Conservation (phyloP, 1,140 invertebrate genomes). For the Samia ricini region DNA sequence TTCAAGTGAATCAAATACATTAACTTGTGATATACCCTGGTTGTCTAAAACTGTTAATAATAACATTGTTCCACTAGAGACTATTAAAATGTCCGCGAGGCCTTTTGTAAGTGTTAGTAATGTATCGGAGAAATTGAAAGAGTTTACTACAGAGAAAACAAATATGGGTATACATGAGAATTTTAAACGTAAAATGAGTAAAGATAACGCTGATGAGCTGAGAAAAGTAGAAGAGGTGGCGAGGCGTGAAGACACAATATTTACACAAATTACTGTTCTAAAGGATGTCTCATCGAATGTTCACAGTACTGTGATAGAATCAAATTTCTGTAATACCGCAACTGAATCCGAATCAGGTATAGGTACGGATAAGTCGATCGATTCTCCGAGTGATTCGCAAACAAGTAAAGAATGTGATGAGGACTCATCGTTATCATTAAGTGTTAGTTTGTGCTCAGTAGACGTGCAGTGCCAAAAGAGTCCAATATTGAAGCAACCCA, state of each 20-base stretch:
- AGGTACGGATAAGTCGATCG: slow-evolving; percentile 71
- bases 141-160: slow-evolving; percentile 33
- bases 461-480: slow-evolving; percentile 72
- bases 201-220: slow-evolving; percentile 32
- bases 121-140: slow-evolving; percentile 55
- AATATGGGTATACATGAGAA: slow-evolving; percentile 17
- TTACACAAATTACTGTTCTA: slow-evolving; percentile 69
- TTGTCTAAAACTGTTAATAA: slow-evolving; percentile 73
- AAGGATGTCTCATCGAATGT: slow-evolving; percentile 69
- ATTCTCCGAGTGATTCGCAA: slow-evolving; percentile 72
- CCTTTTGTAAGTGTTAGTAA: slow-evolving; percentile 68
- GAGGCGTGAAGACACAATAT: slow-evolving; percentile 63
- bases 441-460: slow-evolving; percentile 66
- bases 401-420: slow-evolving; percentile 74
- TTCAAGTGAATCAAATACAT: slow-evolving; percentile 43
- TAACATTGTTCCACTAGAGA: slow-evolving; percentile 66
- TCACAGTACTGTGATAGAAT: slow-evolving; percentile 68
- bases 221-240: slow-evolving; percentile 64
- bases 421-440: slow-evolving; percentile 68
- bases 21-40: slow-evolving; percentile 73
- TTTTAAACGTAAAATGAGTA: slow-evolving; percentile 22
- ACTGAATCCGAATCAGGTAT: slow-evolving; percentile 71
- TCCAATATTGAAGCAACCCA: slow-evolving; percentile 86
- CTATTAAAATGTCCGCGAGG: slow-evolving; percentile 61
- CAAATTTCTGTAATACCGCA: slow-evolving; percentile 61